These are phyloP conservation scores for Burhinus bistriatus DNA, from an alignment of 2,113 vertebrate species.

Conservation along the genomic window DNA sequence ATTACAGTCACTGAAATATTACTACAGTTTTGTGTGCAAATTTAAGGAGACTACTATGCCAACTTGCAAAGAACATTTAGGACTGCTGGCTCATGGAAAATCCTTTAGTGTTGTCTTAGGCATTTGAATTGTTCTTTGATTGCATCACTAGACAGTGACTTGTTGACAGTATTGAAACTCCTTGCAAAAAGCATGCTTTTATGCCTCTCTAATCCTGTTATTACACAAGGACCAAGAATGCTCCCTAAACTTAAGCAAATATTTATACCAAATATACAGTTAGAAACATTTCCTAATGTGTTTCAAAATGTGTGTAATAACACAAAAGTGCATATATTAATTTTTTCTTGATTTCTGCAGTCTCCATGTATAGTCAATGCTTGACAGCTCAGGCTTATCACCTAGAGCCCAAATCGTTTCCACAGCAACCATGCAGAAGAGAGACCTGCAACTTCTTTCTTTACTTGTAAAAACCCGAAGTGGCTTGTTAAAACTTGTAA, in stretches of 20 bases:
- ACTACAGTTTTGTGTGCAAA: not conserved
- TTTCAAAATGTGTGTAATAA: not conserved
- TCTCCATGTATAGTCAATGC: constrained; percentile 20
- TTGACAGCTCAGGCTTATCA: constrained; percentile 44
- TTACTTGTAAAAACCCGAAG: constrained; percentile 38
- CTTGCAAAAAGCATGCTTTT: not conserved
- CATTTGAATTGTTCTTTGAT: not conserved
- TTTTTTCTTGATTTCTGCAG: constrained; percentile 26
- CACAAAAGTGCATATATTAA: not conserved
- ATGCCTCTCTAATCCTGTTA: not conserved
- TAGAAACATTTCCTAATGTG: not conserved
- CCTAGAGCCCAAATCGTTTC: constrained; percentile 61
- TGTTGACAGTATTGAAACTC: not conserved
- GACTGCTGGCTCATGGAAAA: not conserved
- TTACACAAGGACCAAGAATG: not conserved
- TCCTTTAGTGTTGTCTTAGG: not conserved
- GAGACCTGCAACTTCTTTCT: constrained; percentile 24
- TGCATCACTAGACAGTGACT: not conserved
- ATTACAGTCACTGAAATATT: not conserved
- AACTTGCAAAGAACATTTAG: not conserved
- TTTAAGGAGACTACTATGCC: not conserved
- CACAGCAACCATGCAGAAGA: constrained; percentile 68
- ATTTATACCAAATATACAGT: not conserved
- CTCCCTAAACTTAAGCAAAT: not conserved
- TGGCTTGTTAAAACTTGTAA: constrained; percentile 35